Base-by-base conservation (phyloP, 2,888 invertebrate species). In the Octonoba sinensis region DNA sequence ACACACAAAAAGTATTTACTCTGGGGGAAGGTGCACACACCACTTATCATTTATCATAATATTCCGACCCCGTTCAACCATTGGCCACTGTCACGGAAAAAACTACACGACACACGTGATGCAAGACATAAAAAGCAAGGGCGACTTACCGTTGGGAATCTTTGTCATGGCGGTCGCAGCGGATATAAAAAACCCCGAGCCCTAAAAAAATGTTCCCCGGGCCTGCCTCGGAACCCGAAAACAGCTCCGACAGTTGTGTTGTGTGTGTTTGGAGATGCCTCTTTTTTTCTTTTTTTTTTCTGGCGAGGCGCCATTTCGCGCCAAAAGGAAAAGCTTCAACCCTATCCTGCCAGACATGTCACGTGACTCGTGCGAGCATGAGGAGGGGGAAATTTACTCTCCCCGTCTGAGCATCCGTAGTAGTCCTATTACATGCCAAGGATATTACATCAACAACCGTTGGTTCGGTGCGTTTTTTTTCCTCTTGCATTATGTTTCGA, bases 261-360 rank as follows among this genome's bases (percentile, higher is more conserved):
- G 24, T n/a, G 59, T 24, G 16, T 22, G 27, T 36, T 36, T 36
- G 36, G 36, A 36, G 36, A 36, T 36, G 36, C 36, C 11, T 36
- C 11, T 27, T 24, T 49, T 67, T 79, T 79, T 81, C 11, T 36
- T 36, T 27, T 24, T 49, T 67, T 79, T 79, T 81, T 81, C 74
- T 81, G 79, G 79, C 79, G 79, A 81, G 62, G 20, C 54, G 73
- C 79, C 79, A 81, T 81, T 81, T 73, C 69, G 73, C 73, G 73
- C 73, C 79, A 79, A 79, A 36, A 79, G 79, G 72, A 79, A 73
- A 81, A 73, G 79, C 59, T 73, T 81, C 71, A 82, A 82, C 82
- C 82, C 82, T 82, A 82, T 82, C 82, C 82, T 82, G 82, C 82
- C 82, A 82, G 82, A 82, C 82, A 70, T 69, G 82, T 82, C 82